A percentile compares a stretch with the other conserved stretches of the same genome.
Evolutionary conservation across 2,888 invertebrate species (phyloP).

Genomic region (Cataglyphis altisquamis): DNA sequence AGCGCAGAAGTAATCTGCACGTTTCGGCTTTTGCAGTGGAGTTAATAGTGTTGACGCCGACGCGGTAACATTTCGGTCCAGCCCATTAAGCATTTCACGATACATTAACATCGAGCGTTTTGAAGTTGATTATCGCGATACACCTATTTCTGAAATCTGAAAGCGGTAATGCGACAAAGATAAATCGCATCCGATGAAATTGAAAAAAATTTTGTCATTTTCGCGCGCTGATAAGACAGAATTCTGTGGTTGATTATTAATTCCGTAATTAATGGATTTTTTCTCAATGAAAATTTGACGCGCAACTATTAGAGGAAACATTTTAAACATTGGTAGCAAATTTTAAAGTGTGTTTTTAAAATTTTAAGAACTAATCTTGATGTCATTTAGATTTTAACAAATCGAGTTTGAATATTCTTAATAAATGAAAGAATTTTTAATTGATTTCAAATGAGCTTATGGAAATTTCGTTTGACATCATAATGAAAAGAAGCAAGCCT

Average conservation of each 20-base stretch:
- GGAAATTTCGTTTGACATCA: background rate
- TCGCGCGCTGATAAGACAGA: background rate
- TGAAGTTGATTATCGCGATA: conserved; percentile 41
- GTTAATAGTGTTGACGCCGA: conserved; percentile 51
- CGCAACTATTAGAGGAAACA: background rate
- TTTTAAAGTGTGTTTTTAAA: background rate
- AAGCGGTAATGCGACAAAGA: conserved; percentile 9
- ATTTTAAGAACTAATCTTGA: background rate
- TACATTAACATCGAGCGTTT: conserved; percentile 42
- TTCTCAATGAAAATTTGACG: background rate
- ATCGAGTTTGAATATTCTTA: background rate
- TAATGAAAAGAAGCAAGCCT: background rate
- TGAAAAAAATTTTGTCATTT: background rate
- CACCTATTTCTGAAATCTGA: conserved; percentile 26
- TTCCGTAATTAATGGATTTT: background rate
- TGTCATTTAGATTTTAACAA: background rate
- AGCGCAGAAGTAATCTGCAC: conserved; percentile 53
- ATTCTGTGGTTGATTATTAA: background rate
- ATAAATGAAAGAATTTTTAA: background rate
- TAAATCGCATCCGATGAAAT: background rate
- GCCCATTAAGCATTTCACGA: conserved; percentile 51
- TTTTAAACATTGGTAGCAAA: background rate
- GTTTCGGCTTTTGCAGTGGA: conserved; percentile 32
- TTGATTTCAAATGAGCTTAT: background rate
- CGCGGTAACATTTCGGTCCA: conserved; percentile 43